Evolutionary conservation across 2,888 invertebrate genomes (phyloP), one percentile per base, ranked within the genome.

Genomic region (Megamerina dolium): DNA sequence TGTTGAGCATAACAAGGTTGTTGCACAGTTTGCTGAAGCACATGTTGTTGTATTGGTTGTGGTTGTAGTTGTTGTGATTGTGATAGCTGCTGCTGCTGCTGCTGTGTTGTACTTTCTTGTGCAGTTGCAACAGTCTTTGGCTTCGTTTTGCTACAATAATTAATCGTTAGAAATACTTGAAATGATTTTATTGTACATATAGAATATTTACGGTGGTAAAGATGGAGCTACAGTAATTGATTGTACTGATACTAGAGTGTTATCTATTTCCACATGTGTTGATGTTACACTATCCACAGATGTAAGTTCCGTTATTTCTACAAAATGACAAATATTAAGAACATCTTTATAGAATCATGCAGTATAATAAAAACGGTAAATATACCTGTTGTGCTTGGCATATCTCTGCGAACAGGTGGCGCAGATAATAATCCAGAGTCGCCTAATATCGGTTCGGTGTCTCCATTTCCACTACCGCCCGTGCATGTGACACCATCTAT

Each of bases 291-390:
- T 84, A 65, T 83, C 83, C 26, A 84, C 75, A 1, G 83, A 83
- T 6, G 84, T 85, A 40, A 84, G 76, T 57, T 84, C 84, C 50
- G 82, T 83, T 13, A 82, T 82, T 71, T 84, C 84, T 73, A 74
- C 29, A 48, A 50, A 36, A 45, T 44, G 39, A 43, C 35, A 46
- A 26, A 38, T 10, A 1, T 31, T 10, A 34, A 18, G n/a, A 17
- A 2, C 4, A 9, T 38, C 3, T 32, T 2, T 17, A 16, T n/a
- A 31, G n/a, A 10, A 14, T 8, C 3, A n/a, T 23, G n/a, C 13
- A 17, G 12, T 20, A 23, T 23, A 17, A 23, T n/a, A 33, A 10
- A 18, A 17, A 16, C 9, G 30, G 9, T 13, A 10, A 16, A 31
- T 51, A 49, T 55, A 71, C 71, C 71, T 52, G 72, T 72, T 19